phyloP scores from a whole-genome alignment of 2,797 vertebrate genomes.

The Neostethus bicornis region DNA sequence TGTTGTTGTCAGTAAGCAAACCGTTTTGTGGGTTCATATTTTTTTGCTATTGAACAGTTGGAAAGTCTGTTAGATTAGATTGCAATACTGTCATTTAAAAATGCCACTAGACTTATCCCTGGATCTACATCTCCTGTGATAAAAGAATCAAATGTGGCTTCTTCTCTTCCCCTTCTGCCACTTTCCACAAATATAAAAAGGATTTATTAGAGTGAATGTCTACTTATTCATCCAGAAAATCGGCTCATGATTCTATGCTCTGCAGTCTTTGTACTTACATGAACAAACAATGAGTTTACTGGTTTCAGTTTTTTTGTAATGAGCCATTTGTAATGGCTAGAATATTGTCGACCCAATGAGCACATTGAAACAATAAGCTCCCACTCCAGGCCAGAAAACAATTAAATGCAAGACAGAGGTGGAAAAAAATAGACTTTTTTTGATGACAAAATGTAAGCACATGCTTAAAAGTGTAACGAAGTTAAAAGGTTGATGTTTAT shows the following conservation, averaged over 20 bases:
- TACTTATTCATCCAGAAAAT: conserved; percentile 71
- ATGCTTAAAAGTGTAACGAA: too few relatives aligned
- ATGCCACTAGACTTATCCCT: conserved; percentile 6
- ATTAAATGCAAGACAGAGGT: conserved; percentile 49
- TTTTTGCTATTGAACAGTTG: not conserved
- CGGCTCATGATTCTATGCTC: conserved; percentile 56
- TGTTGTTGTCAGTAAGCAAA: not conserved
- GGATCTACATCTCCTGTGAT: not conserved
- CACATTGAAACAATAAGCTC: conserved; percentile 72
- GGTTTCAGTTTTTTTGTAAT: conserved; percentile 64
- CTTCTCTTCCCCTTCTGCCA: not conserved
- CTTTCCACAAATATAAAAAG: conserved; percentile 25
- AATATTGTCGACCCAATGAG: conserved; percentile 74
- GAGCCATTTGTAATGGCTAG: conserved; percentile 71
- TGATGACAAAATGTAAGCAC: too few relatives aligned
- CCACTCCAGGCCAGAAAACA: conserved; percentile 56
- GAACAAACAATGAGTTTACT: conserved; percentile 72
- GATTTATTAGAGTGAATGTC: conserved; percentile 47
- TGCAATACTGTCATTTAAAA: conserved; percentile 4
- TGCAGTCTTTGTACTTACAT: conserved; percentile 64
- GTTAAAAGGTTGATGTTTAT: too few relatives aligned
- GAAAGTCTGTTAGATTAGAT: conserved; percentile 9
- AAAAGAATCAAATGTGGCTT: conserved; percentile 2
- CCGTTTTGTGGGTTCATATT: not conserved
- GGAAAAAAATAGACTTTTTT: conserved; percentile 10